A percentile compares a stretch with the other conserved stretches of the same genome.
These are phyloP conservation scores for Atractosteus spatula DNA, from an alignment of 2,113 vertebrate species.

Conservation along the genomic window DNA sequence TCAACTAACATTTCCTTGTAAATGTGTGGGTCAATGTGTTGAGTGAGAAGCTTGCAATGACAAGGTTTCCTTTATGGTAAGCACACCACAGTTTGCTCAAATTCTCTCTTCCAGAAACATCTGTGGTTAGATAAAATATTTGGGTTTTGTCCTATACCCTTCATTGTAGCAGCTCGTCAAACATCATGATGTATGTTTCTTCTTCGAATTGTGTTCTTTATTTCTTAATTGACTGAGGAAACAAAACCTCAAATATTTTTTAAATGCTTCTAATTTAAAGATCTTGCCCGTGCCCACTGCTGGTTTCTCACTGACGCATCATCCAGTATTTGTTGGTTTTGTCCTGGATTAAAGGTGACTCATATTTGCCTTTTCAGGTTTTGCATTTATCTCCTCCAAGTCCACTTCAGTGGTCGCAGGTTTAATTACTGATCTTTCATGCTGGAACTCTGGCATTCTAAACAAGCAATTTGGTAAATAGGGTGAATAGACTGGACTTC, in stretches of 20 bases:
- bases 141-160: too few species aligned
- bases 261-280: not conserved
- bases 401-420: too few species aligned
- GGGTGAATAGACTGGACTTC: too few species aligned
- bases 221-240: slow-evolving; percentile 28
- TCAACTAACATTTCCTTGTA: not conserved
- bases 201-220: not conserved
- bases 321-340: not conserved
- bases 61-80: slow-evolving; percentile 25
- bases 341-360: too few species aligned
- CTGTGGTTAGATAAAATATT: slow-evolving; percentile 21
- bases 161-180: not conserved
- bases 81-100: slow-evolving; percentile 11
- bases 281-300: not conserved
- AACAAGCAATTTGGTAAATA: too few species aligned
- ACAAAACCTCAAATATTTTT: slow-evolving; percentile 32
- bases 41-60: not conserved
- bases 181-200: not conserved
- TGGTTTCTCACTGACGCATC: slow-evolving; percentile 1
- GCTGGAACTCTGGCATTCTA: too few species aligned
- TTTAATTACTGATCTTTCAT: too few species aligned
- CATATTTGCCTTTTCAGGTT: too few species aligned
- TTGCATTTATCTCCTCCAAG: too few species aligned
- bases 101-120: slow-evolving; percentile 31
- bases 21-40: too few species aligned